Percentiles rank a stretch among this genome's conserved stretches.
Conservation (phyloP, 2,888 invertebrate genomes). For the Bugula neritina region DNA sequence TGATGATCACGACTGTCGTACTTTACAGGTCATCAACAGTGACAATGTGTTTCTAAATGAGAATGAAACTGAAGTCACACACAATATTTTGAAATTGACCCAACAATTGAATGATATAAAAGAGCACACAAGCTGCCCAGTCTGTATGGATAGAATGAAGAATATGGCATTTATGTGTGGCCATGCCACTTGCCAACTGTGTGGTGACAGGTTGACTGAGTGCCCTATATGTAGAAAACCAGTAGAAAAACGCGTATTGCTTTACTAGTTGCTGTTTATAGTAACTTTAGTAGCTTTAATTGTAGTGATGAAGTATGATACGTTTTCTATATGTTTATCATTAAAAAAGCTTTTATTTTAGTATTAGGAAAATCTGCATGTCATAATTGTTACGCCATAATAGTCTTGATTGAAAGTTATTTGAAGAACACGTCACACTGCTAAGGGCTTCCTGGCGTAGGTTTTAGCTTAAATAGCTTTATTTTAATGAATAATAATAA, state of each 20-base stretch:
- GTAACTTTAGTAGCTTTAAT: not conserved
- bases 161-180: constrained; percentile 98
- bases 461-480: too few relatives aligned
- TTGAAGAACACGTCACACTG: too few relatives aligned
- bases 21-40: not conserved
- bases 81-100: constrained; percentile 81
- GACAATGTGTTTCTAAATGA: not conserved
- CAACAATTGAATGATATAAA: constrained; percentile 95
- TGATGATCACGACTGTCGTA: not conserved
- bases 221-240: constrained; percentile 96
- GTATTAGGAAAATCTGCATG: too few relatives aligned
- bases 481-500: too few relatives aligned
- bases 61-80: constrained; percentile 56
- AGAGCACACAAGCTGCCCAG: constrained; percentile 98
- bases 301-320: too few relatives aligned
- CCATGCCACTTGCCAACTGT: constrained; percentile 96
- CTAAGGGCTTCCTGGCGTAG: too few relatives aligned
- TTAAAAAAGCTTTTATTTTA: too few relatives aligned
- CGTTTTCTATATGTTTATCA: too few relatives aligned
- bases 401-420: too few relatives aligned
- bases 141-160: constrained; percentile 92
- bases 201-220: constrained; percentile 93
- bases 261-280: constrained; percentile 59
- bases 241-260: constrained; percentile 87
- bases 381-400: too few relatives aligned